Conservation (phyloP, 2,888 invertebrate species). For the Microctonus aethiopoides region DNA sequence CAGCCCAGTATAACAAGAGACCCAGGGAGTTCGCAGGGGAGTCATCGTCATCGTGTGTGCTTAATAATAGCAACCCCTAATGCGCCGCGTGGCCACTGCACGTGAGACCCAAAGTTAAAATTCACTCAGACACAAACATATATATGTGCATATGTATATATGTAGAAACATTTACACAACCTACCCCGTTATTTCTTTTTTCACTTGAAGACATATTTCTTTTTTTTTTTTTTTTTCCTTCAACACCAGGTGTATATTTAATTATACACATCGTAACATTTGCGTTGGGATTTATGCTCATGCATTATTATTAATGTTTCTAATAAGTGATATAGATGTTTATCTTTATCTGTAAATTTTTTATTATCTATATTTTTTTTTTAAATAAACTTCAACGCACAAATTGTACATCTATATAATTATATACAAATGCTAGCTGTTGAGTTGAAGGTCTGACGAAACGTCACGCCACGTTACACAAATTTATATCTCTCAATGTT, state of each 20-base stretch:
- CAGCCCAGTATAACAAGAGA: not conserved
- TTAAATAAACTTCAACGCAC: not conserved
- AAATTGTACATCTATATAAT: not conserved
- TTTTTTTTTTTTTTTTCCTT: not conserved
- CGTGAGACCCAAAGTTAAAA: not conserved
- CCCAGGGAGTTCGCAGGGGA: conserved; percentile 10
- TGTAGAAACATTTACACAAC: not conserved
- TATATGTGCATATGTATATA: not conserved
- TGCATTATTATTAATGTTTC: not conserved
- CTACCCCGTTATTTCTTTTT: not conserved
- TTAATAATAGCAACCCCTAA: conserved; percentile 1
- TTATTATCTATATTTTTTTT: not conserved
- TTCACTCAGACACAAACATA: not conserved
- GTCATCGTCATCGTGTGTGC: conserved; percentile 19
- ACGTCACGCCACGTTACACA: conserved; percentile 26
- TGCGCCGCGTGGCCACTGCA: not conserved
- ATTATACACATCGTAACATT: conserved; percentile 1
- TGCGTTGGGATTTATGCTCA: not conserved
- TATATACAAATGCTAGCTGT: not conserved
- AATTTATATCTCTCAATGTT: conserved; percentile 27
- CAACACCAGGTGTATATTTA: conserved; percentile 2
- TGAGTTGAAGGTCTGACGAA: not conserved
- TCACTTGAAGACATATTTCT: not conserved
- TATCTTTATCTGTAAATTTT: not conserved
- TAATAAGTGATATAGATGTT: not conserved